Evolutionary conservation across 2,888 invertebrate genomes (phyloP).

Genomic region (Tipula unca): DNA sequence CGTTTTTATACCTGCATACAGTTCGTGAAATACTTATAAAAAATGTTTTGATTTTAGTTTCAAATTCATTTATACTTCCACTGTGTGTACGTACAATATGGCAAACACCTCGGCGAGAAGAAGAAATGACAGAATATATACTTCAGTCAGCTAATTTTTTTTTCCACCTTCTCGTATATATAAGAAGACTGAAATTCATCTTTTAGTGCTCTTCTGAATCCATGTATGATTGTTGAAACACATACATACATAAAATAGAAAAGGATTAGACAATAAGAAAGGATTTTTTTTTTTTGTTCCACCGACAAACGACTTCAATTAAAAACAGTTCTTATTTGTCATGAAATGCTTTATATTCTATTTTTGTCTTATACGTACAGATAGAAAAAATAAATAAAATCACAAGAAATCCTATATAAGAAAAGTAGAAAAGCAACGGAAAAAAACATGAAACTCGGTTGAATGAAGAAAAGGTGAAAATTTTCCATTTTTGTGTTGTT

Average conservation of each 20-base stretch:
- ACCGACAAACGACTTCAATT: constrained; percentile 14
- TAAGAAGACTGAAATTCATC: neutral
- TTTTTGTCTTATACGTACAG: neutral
- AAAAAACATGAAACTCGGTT: neutral
- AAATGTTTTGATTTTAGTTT: neutral
- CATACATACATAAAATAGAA: neutral
- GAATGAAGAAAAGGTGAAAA: constrained; percentile 14
- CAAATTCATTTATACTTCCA: neutral
- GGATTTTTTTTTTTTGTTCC: neutral
- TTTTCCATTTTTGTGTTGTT: neutral
- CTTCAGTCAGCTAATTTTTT: neutral
- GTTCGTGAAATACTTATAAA: neutral
- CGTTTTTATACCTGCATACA: neutral
- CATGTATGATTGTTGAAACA: neutral
- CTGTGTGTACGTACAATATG: neutral
- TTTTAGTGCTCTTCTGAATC: no score
- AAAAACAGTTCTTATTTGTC: constrained; percentile 14
- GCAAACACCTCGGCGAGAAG: neutral
- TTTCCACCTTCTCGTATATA: neutral
- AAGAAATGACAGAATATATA: neutral
- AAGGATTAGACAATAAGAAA: neutral
- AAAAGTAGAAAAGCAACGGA: neutral
- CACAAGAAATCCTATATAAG: neutral
- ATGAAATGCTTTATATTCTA: neutral
- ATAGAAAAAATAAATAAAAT: neutral